Conservation (phyloP, 2,888 invertebrate species). For the Apodemia duryi region DNA sequence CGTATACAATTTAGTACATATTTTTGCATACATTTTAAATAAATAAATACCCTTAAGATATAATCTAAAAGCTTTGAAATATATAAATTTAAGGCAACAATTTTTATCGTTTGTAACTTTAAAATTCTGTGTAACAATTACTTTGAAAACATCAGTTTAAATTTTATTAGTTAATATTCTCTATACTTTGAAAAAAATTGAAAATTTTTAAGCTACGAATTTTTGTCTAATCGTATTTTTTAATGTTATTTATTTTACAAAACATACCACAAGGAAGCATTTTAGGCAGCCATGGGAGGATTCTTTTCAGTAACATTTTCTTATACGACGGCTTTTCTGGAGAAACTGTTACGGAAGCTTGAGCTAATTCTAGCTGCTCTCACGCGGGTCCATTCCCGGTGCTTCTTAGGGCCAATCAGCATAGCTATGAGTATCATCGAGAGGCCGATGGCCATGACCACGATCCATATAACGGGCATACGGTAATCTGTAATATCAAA, state of each 20-base stretch:
- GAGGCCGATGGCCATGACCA: slow-evolving; percentile 35
- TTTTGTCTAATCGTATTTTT: too few relatives aligned
- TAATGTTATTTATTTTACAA: background rate
- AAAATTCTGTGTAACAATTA: too few relatives aligned
- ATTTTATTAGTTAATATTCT: too few relatives aligned
- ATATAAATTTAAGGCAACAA: too few relatives aligned
- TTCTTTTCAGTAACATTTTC: slow-evolving; percentile 26
- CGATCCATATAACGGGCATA: slow-evolving; percentile 34
- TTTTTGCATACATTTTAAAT: too few relatives aligned
- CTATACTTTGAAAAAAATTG: too few relatives aligned
- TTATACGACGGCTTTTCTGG: slow-evolving; percentile 29
- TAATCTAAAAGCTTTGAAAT: too few relatives aligned
- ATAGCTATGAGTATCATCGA: slow-evolving; percentile 33
- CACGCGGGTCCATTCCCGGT: slow-evolving; percentile 46
- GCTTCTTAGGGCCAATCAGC: slow-evolving; percentile 42
- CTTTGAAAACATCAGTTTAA: too few relatives aligned
- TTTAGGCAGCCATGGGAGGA: slow-evolving; percentile 30
- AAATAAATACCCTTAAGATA: too few relatives aligned
- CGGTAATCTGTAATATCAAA: slow-evolving; percentile 33
- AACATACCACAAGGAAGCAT: background rate
- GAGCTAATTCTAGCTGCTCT: slow-evolving; percentile 38
- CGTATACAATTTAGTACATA: too few relatives aligned
- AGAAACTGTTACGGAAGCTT: slow-evolving; percentile 37
- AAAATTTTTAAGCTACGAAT: too few relatives aligned
- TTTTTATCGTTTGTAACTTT: too few relatives aligned